Evolutionary conservation across 2,888 invertebrate genomes (phyloP).

Genomic region (Lepidochitona cinerea): DNA sequence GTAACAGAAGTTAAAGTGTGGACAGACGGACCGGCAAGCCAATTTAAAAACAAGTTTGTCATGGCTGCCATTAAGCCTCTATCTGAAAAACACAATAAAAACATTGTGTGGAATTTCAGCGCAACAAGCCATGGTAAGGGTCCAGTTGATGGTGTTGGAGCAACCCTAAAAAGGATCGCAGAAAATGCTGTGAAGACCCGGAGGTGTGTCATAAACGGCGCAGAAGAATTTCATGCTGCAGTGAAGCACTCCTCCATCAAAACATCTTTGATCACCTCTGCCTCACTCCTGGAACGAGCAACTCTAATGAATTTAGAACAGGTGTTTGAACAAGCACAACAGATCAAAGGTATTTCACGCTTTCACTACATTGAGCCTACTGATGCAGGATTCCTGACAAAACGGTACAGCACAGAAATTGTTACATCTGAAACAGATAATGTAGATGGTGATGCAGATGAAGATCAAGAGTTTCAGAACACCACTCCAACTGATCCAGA

Average conservation of each 20-base stretch:
- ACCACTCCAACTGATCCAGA: no score
- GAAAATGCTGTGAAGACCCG: background rate
- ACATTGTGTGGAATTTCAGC: constrained; percentile 11
- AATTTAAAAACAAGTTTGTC: constrained; percentile 13
- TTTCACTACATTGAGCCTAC: background rate
- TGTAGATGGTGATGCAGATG: background rate
- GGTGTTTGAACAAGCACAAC: background rate
- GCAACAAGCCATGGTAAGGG: constrained; percentile 12
- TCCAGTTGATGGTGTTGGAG: constrained; percentile 5
- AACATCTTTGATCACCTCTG: constrained; percentile 4
- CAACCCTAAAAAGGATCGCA: constrained; percentile 1
- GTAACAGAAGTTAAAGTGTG: background rate
- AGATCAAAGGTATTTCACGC: background rate
- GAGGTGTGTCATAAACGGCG: background rate
- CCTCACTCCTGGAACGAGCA: background rate
- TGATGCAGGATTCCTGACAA: background rate
- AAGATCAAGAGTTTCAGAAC: no score
- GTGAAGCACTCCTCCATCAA: background rate
- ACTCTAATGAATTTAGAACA: background rate
- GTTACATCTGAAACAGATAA: background rate
- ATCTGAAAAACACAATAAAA: background rate
- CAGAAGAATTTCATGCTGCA: background rate
- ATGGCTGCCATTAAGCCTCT: background rate
- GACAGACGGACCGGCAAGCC: constrained; percentile 6
- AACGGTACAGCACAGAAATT: background rate